phyloP scores from a whole-genome alignment of 2,797 vertebrate species.

The Falco naumanni region DNA sequence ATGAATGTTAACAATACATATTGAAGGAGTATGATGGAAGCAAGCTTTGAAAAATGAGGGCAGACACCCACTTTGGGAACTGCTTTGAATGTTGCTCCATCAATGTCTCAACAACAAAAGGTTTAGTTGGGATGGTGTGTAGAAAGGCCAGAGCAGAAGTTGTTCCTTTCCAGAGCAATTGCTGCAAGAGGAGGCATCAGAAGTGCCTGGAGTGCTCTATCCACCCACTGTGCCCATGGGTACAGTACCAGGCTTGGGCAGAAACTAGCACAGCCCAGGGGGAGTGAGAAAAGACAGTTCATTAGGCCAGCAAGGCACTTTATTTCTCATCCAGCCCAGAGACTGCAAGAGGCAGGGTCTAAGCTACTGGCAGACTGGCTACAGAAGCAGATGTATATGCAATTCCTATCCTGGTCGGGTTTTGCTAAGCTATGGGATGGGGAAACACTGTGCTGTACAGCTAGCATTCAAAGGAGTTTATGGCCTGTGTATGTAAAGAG shows the following conservation, averaged over 20 bases:
- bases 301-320: background rate
- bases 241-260: accelerated
- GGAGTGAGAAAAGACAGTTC: background rate
- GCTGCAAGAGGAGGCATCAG: background rate
- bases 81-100: background rate
- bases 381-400: background rate
- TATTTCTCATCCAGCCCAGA: background rate
- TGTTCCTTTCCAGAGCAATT: background rate
- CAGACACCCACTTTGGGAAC: background rate
- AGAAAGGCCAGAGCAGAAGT: background rate
- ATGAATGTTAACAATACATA: background rate
- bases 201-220: background rate
- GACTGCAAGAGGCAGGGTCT: background rate
- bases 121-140: background rate
- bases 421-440: background rate
- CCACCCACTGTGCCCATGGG: no score
- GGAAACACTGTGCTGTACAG: background rate
- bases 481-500: background rate
- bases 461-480: background rate
- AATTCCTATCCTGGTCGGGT: background rate
- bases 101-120: background rate
- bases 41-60: background rate
- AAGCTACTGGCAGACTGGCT: background rate
- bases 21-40: background rate
- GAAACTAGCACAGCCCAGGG: accelerated